Evolutionary conservation across 2,113 vertebrate species (phyloP).

Genomic region (Corvus hawaiiensis): DNA sequence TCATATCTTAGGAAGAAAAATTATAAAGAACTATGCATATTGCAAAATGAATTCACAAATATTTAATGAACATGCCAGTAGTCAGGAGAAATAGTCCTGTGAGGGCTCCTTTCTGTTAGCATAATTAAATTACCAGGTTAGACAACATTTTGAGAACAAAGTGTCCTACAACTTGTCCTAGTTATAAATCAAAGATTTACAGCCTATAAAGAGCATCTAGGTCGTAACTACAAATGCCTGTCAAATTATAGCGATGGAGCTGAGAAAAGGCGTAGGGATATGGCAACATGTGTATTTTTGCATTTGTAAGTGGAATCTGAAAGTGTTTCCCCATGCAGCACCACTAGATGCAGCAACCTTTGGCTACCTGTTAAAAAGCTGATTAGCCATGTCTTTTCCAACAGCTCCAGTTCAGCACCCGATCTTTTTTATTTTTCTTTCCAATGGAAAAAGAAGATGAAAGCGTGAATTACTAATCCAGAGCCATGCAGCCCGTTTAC

Average conservation of each 20-base stretch:
- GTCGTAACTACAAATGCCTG: accelerated
- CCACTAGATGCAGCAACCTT: background rate
- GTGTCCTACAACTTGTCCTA: background rate
- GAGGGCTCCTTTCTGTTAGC: background rate
- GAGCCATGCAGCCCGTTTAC: background rate
- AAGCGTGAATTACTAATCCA: background rate
- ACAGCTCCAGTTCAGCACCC: background rate
- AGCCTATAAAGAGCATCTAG: background rate
- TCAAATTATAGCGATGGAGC: background rate
- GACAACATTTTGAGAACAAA: background rate
- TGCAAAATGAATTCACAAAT: background rate
- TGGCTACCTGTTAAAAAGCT: background rate
- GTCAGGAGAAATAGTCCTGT: background rate
- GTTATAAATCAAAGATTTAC: background rate
- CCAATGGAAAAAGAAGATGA: background rate
- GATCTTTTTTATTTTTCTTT: background rate
- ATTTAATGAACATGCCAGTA: accelerated
- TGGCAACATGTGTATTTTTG: accelerated
- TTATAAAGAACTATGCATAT: background rate
- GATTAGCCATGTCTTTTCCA: background rate
- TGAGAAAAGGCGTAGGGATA: background rate
- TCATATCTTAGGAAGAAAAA: background rate
- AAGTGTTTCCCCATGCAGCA: background rate
- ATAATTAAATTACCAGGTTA: background rate
- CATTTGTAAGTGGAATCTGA: background rate